Evolutionary conservation across 2,888 invertebrate genomes (phyloP), one percentile per base, ranked within the genome.

Genomic region (Monoplex corrugatus): DNA sequence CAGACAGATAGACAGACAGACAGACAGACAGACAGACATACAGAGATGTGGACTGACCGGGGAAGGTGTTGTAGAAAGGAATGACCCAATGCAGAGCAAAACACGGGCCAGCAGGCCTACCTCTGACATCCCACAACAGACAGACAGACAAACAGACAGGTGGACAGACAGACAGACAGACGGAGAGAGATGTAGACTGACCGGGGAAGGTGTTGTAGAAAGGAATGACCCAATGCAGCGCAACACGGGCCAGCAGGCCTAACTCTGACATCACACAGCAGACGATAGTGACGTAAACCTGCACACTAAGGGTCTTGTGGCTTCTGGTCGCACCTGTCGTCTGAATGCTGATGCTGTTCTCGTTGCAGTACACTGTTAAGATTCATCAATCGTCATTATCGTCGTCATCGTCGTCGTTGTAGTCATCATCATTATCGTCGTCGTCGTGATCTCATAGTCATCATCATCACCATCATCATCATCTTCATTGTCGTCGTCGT

Each of bases 221-320:
- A 35, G 90, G 87, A 0, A 89, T 80, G 0, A 89, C 40, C 1
- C 43, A 72, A 72, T 90, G 90, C 13, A 90, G 63, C 1, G 50
- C 72, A n/a, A 90, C 84, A 2, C 90, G 63, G 2, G 45, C n/a
- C 16, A 89, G n/a, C 40, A 90, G 90, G 0, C 90, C 90, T 13
- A 90, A 35, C 19, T 57, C 57, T 0, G 90, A 90, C 32, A 89
- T 50, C 40, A 85, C 43, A 35, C 89, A 89, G 83, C 90, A 90
- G n/a, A 88, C 87, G 16, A 90, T 84, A 72, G 90, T 75, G 68
- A 90, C 68, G 35, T 86, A n/a, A 16, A 75, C 90, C 50, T 89
- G 89, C 38, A 88, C 16, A 35, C 89, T 87, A 45, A 90, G 43
- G 1, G 23, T 63, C 80, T 8, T 68, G 83, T 10, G 88, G 88